Conservation (phyloP, 2,797 vertebrate genomes). For the Gymnodraco acuticeps region DNA sequence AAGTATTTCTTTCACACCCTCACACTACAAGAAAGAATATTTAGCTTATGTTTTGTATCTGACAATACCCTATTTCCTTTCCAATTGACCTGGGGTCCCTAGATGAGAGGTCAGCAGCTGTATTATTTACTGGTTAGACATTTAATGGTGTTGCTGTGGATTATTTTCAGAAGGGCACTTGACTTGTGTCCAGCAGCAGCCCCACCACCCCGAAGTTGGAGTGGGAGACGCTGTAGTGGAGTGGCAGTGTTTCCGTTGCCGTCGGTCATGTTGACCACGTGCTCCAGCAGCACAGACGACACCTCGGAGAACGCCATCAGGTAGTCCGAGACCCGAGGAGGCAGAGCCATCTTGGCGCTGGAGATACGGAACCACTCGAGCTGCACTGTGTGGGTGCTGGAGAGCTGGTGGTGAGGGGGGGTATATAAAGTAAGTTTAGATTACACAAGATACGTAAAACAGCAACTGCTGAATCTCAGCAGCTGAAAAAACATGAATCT, state of each 20-base stretch:
- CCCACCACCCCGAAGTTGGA: slow-evolving; percentile 93
- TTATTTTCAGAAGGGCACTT: slow-evolving; percentile 40
- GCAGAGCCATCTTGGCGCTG: slow-evolving; percentile 89
- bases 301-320: slow-evolving; percentile 88
- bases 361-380: slow-evolving; percentile 96
- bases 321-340: slow-evolving; percentile 85
- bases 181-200: slow-evolving; percentile 93
- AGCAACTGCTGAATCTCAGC: background rate
- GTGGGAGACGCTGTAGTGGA: slow-evolving; percentile 98
- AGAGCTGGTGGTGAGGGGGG: slow-evolving; percentile 76
- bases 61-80: background rate
- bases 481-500: background rate
- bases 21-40: too few relatives aligned
- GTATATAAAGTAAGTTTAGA: background rate
- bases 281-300: slow-evolving; percentile 86
- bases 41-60: too few relatives aligned
- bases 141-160: too few relatives aligned
- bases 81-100: background rate
- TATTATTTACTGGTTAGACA: too few relatives aligned
- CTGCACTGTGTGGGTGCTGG: slow-evolving; percentile 90
- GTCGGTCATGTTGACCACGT: slow-evolving; percentile 93
- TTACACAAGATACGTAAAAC: background rate
- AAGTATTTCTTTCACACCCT: background rate
- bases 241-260: slow-evolving; percentile 96
- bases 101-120: background rate